Percentiles rank a stretch among this genome's conserved stretches.
phyloP scores from a whole-genome alignment of 2,888 invertebrate species.

The Dyspetes luteomarginatus region DNA sequence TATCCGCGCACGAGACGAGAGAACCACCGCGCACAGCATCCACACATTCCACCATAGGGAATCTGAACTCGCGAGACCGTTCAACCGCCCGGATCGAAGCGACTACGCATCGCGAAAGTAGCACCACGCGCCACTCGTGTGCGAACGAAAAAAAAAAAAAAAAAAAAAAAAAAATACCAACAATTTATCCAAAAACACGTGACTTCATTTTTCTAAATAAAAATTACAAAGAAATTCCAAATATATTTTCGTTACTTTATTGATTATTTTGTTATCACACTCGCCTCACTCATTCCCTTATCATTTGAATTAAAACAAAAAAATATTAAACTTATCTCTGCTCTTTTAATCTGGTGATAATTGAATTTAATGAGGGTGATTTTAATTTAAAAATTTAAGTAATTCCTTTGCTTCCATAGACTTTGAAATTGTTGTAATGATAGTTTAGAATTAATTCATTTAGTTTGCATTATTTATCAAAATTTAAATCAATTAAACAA shows the following conservation, averaged over 20 bases:
- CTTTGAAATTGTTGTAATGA: too few relatives aligned
- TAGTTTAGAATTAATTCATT: not conserved
- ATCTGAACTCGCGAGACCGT: conserved; percentile 74
- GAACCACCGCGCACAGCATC: conserved; percentile 77
- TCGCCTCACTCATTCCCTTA: not conserved
- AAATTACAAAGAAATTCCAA: not conserved
- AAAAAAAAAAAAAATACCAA: not conserved
- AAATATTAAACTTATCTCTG: not conserved
- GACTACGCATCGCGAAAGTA: conserved; percentile 73
- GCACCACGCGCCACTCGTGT: conserved; percentile 66
- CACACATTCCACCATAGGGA: conserved; percentile 78
- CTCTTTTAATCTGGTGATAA: not conserved
- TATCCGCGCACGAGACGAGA: conserved; percentile 74
- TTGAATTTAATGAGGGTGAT: not conserved
- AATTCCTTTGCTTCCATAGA: too few relatives aligned
- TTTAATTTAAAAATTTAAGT: not conserved
- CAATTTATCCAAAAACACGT: not conserved
- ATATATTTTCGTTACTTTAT: too few relatives aligned
- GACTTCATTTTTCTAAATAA: too few relatives aligned
- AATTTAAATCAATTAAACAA: not conserved
- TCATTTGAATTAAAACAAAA: not conserved
- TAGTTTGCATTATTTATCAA: not conserved
- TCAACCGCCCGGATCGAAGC: conserved; percentile 73
- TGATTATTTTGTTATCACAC: too few relatives aligned
- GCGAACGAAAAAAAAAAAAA: conserved; percentile 21